These are phyloP conservation scores for Neolamprologus tretocephalus DNA, from an alignment of 2,113 vertebrate genomes.

Conservation along the genomic window DNA sequence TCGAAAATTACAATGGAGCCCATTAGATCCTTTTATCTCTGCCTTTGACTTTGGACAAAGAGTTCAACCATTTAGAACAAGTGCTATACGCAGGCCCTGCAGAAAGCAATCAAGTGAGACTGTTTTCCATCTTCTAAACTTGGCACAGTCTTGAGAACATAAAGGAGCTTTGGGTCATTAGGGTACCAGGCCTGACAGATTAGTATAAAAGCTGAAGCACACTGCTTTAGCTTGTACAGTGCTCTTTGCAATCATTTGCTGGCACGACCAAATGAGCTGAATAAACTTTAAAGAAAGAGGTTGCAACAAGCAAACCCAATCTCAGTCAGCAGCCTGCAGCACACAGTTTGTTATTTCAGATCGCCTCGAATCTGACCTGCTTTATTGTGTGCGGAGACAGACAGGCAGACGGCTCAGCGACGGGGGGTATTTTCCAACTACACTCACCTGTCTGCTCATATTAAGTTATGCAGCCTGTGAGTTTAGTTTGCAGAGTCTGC, in stretches of 20 bases:
- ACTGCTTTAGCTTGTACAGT: background rate
- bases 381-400: background rate
- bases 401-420: slow-evolving; percentile 12
- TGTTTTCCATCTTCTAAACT: background rate
- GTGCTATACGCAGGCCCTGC: background rate
- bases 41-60: background rate
- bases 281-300: background rate
- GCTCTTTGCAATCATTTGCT: background rate
- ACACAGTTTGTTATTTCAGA: slow-evolving; percentile 1
- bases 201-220: background rate
- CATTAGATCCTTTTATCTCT: background rate
- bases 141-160: background rate
- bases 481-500: background rate
- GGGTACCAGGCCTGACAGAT: background rate
- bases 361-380: background rate
- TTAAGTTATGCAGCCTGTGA: slow-evolving; percentile 6
- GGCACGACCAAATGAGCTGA: background rate
- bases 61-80: background rate
- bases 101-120: background rate
- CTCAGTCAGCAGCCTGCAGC: background rate
- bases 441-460: slow-evolving; percentile 36
- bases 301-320: background rate
- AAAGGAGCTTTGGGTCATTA: background rate
- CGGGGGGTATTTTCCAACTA: slow-evolving; percentile 6
- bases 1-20: background rate